These are phyloP conservation scores for Cinara cedri DNA, from an alignment of 2,888 invertebrate species.

Conservation along the genomic window DNA sequence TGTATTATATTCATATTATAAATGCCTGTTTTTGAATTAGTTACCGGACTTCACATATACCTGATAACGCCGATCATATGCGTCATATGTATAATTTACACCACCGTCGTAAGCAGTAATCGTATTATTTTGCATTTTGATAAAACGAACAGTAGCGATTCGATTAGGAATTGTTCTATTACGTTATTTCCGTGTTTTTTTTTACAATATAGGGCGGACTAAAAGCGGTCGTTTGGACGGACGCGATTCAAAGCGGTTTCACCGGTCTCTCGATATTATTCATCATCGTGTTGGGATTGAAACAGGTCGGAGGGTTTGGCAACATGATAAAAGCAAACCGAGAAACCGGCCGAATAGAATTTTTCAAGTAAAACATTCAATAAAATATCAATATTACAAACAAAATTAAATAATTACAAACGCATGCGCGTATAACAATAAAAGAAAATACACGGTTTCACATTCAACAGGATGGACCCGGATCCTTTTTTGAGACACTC, in stretches of 20 bases:
- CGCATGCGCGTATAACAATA: no score
- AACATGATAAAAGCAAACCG: slow-evolving; percentile 70
- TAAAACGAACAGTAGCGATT: no score
- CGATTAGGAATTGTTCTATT: no score
- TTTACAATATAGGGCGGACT: slow-evolving; percentile 75
- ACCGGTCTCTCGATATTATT: slow-evolving; percentile 75
- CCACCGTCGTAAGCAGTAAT: slow-evolving; percentile 79
- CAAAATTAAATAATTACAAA: no score
- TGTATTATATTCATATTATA: no score
- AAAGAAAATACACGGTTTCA: no score
- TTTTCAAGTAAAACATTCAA: slow-evolving; percentile 78
- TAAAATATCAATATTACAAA: no score
- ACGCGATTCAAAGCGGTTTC: slow-evolving; percentile 75
- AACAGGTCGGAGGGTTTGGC: slow-evolving; percentile 70
- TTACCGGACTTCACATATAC: slow-evolving; percentile 82
- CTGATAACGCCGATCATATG: slow-evolving; percentile 80
- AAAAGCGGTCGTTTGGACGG: slow-evolving; percentile 83
- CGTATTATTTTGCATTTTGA: no score
- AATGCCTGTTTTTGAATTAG: slow-evolving; percentile 67
- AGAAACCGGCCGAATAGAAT: slow-evolving; percentile 72
- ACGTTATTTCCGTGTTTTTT: no score
- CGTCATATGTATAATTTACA: slow-evolving; percentile 90
- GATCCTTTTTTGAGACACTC: slow-evolving; percentile 81
- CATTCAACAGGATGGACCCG: slow-evolving; percentile 78
- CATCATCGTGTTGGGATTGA: slow-evolving; percentile 72